A percentile compares a stretch with the other conserved stretches of the same genome.
These are phyloP conservation scores for Formicarius rufipectus DNA, from an alignment of 2,113 vertebrate species.

Conservation along the genomic window DNA sequence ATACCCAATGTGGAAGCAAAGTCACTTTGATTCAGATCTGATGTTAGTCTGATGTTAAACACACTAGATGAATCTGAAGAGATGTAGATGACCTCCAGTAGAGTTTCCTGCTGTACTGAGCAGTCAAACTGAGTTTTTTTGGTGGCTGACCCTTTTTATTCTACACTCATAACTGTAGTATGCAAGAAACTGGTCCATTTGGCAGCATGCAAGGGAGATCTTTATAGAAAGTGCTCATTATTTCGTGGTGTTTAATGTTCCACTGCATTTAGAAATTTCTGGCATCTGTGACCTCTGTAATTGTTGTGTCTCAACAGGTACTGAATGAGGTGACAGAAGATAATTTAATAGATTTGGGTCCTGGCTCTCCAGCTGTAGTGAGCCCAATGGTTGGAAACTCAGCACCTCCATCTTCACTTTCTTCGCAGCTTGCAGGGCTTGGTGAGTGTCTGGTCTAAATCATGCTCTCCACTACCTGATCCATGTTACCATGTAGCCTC, in stretches of 20 bases:
- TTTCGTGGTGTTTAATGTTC: background rate
- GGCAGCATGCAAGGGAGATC: background rate
- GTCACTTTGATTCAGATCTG: background rate
- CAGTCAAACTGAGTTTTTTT: background rate
- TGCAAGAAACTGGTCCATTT: background rate
- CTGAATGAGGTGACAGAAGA: slow-evolving; percentile 94
- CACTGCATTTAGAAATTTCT: background rate
- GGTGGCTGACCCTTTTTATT: background rate
- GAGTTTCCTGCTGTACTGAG: background rate
- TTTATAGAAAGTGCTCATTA: background rate
- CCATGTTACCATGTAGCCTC: background rate
- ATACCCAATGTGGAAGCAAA: background rate
- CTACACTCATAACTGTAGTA: background rate
- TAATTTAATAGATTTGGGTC: slow-evolving; percentile 96
- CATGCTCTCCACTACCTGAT: background rate
- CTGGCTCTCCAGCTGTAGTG: slow-evolving; percentile 94
- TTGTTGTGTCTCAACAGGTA: slow-evolving; percentile 75
- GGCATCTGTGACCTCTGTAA: background rate
- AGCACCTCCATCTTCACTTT: slow-evolving; percentile 81
- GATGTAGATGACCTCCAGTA: background rate
- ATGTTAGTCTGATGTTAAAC: background rate
- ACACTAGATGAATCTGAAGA: background rate
- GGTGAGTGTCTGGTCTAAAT: slow-evolving; percentile 74
- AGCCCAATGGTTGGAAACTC: slow-evolving; percentile 85
- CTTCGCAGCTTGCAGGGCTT: slow-evolving; percentile 90